Evolutionary conservation across 2,888 invertebrate species (phyloP).

Genomic region (Apamea sordens): DNA sequence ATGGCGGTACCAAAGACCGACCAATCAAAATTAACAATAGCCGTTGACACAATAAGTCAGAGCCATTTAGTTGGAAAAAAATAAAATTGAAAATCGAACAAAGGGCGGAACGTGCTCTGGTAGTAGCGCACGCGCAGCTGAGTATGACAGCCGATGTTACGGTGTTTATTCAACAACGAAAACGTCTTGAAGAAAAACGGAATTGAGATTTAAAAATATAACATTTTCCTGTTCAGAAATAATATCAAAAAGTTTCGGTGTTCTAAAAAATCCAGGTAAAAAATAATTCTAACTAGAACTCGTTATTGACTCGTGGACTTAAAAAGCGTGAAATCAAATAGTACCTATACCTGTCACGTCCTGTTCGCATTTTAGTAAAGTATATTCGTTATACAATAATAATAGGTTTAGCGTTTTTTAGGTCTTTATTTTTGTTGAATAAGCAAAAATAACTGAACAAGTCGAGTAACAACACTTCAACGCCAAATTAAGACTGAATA

Average conservation of each 20-base stretch:
- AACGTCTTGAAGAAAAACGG: slow-evolving; percentile 30
- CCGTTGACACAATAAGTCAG: slow-evolving; percentile 76
- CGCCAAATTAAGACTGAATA: slow-evolving; percentile 25
- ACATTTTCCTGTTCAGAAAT: slow-evolving; percentile 22
- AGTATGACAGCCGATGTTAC: slow-evolving; percentile 71
- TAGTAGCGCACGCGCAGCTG: slow-evolving; percentile 75
- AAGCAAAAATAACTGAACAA: neutral
- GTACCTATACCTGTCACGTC: slow-evolving; percentile 34
- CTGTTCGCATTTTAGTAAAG: slow-evolving; percentile 25
- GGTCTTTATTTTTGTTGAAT: neutral
- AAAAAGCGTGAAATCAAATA: slow-evolving; percentile 46
- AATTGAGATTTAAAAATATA: slow-evolving; percentile 31
- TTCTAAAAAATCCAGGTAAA: neutral
- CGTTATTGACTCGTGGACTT: slow-evolving; percentile 6
- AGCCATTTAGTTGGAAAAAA: slow-evolving; percentile 75
- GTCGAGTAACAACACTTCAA: neutral
- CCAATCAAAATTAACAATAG: slow-evolving; percentile 82
- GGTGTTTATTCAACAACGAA: slow-evolving; percentile 67
- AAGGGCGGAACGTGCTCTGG: slow-evolving; percentile 83
- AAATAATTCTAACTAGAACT: slow-evolving; percentile 12
- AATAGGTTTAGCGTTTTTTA: neutral
- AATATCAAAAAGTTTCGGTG: neutral
- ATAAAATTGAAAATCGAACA: slow-evolving; percentile 75
- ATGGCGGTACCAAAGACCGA: slow-evolving; percentile 71
- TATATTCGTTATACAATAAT: slow-evolving; percentile 17